Evolutionary conservation across 1,140 invertebrate genomes (phyloP).

Genomic region (Uloborus diversus): DNA sequence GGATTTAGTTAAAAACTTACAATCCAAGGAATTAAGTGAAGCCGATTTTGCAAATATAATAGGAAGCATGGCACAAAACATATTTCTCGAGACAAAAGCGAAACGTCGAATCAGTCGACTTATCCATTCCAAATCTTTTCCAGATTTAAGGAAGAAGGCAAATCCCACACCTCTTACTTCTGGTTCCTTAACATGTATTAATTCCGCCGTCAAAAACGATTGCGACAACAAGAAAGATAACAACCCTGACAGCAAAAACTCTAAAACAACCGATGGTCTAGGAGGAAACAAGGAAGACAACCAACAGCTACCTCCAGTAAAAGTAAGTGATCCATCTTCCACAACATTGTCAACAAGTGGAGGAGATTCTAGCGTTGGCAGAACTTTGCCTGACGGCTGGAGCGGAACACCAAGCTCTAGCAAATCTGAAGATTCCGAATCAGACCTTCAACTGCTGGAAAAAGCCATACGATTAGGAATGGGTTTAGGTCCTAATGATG

Average conservation of each 20-base stretch:
- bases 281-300: no score
- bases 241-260: no score
- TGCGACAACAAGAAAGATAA: no score
- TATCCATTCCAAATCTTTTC: constrained; percentile 13
- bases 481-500: constrained; percentile 5
- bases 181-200: no score
- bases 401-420: constrained; percentile 7
- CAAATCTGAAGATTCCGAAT: constrained; percentile 3
- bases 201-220: no score
- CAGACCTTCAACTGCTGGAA: constrained; percentile 23
- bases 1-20: constrained; percentile 25
- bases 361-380: no score
- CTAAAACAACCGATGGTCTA: no score
- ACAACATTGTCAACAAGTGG: no score
- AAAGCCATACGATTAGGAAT: constrained; percentile 33
- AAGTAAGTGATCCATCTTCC: no score
- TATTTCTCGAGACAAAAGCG: constrained; percentile 31
- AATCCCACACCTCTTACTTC: no score
- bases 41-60: constrained; percentile 40
- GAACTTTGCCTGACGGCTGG: constrained; percentile 39
- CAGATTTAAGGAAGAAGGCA: constrained; percentile 12
- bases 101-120: neutral
- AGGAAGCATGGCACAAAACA: constrained; percentile 35
- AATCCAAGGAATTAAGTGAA: constrained; percentile 25
- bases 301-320: no score